These are phyloP conservation scores for Drosophila neutralis DNA, from an alignment of 2,888 invertebrate genomes.

Conservation along the genomic window DNA sequence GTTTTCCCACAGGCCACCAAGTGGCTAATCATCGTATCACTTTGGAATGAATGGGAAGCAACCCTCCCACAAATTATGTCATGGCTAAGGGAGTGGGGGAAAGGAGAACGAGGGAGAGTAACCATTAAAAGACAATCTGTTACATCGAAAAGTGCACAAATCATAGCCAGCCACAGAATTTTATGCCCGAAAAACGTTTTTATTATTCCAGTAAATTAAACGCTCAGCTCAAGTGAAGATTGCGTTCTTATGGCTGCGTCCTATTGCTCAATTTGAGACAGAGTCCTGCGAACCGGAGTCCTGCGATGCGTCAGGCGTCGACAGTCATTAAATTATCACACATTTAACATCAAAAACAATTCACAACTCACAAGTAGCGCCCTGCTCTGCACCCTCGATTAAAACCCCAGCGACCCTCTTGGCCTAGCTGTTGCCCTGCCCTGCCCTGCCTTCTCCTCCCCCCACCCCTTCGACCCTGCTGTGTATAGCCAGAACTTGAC, in stretches of 20 bases:
- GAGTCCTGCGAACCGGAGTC: slow-evolving; percentile 16
- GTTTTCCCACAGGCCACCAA: slow-evolving; percentile 34
- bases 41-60: slow-evolving; percentile 12
- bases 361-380: slow-evolving; percentile 69
- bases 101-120: neutral
- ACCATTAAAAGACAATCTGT: slow-evolving; percentile 79
- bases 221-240: slow-evolving; percentile 59
- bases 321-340: slow-evolving; percentile 84
- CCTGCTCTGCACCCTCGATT: slow-evolving; percentile 33
- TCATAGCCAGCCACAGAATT: slow-evolving; percentile 71
- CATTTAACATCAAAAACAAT: slow-evolving; percentile 84
- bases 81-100: neutral
- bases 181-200: slow-evolving; percentile 76
- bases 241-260: slow-evolving; percentile 37
- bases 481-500: slow-evolving; percentile 49
- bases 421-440: slow-evolving; percentile 16
- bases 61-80: slow-evolving; percentile 18
- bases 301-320: slow-evolving; percentile 73
- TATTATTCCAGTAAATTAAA: slow-evolving; percentile 82
- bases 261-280: slow-evolving; percentile 47
- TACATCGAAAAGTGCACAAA: slow-evolving; percentile 79
- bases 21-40: slow-evolving; percentile 33
- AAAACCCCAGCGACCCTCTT: slow-evolving; percentile 35
- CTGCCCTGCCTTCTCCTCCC: slow-evolving; percentile 16
- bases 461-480: slow-evolving; percentile 14